These are phyloP conservation scores for Haemorhous mexicanus DNA, from an alignment of 2,113 vertebrate species.

Conservation along the genomic window DNA sequence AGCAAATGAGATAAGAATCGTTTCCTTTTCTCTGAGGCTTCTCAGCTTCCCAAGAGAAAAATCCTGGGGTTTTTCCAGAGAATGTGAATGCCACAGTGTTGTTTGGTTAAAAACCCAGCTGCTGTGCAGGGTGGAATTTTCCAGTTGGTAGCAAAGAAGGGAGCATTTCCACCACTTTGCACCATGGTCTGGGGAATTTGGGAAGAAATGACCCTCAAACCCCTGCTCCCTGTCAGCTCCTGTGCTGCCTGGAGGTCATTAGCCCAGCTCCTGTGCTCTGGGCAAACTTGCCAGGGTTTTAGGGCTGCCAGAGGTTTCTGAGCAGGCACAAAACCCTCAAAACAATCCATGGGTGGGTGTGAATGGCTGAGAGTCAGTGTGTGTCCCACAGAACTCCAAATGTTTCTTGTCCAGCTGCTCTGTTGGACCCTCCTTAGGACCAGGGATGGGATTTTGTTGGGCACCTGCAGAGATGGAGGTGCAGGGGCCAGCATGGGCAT, in stretches of 20 bases:
- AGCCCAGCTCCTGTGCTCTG: accelerated
- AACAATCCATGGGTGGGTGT: not conserved
- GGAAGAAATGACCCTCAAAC: not conserved
- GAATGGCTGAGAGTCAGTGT: not conserved
- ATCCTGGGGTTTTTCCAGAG: too few species aligned
- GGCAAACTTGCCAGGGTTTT: too few species aligned
- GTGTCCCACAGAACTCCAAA: not conserved
- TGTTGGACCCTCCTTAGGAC: not conserved
- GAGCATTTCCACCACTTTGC: not conserved
- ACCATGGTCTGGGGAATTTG: not conserved
- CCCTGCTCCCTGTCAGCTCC: not conserved
- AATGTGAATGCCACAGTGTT: not conserved
- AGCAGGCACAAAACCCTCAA: not conserved
- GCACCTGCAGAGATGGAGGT: accelerated
- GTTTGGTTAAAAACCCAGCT: not conserved
- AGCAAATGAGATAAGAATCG: too few species aligned
- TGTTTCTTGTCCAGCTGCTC: not conserved
- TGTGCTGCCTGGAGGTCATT: not conserved
- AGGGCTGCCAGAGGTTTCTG: not conserved
- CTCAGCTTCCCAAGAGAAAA: too few species aligned
- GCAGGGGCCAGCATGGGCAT: not conserved
- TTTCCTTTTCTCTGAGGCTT: too few species aligned
- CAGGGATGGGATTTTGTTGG: not conserved
- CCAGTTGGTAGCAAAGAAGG: not conserved
- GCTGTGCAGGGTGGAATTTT: not conserved